Evolutionary conservation across 2,113 vertebrate genomes (phyloP).

Genomic region (Leuciscus idus): DNA sequence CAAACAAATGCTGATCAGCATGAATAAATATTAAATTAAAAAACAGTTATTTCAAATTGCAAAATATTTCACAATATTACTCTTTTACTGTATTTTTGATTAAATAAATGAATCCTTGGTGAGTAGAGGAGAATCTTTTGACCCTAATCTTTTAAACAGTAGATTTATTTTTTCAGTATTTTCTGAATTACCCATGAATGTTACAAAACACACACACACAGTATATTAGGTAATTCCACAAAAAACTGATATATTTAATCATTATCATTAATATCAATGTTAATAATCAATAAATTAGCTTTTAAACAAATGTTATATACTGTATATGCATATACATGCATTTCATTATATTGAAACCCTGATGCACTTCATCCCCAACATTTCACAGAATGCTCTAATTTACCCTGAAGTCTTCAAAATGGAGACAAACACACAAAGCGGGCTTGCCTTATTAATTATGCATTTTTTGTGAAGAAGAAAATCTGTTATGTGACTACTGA

Average conservation of each 20-base stretch:
- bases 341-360: not conserved
- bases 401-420: not conserved
- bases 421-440: not conserved
- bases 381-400: not conserved
- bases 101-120: not conserved
- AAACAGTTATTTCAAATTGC: not conserved
- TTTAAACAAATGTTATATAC: not conserved
- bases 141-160: not conserved
- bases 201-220: not conserved
- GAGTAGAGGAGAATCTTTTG: not conserved
- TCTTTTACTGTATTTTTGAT: not conserved
- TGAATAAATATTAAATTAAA: not conserved
- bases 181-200: not conserved
- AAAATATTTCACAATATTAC: not conserved
- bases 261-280: not conserved
- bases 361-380: not conserved
- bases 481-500: not conserved
- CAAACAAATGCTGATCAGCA: not conserved
- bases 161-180: not conserved
- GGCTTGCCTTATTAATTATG: constrained; percentile 2
- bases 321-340: not conserved
- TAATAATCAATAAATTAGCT: not conserved
- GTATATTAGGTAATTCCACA: not conserved
- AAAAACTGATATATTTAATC: not conserved
- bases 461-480: not conserved